Conservation (phyloP, 2,888 invertebrate species). For the Epistrophe grossulariae region DNA sequence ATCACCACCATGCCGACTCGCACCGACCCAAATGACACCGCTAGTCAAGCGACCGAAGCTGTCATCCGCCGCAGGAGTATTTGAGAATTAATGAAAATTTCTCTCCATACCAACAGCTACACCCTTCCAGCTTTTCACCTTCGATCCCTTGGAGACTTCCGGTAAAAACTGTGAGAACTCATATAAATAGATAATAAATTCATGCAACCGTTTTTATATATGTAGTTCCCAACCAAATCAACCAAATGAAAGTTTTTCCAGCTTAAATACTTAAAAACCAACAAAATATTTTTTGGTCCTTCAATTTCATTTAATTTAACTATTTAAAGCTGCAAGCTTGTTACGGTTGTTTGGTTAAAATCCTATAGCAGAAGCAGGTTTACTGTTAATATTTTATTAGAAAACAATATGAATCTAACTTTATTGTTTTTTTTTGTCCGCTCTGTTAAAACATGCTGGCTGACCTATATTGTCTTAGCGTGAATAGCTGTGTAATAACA, state of each 20-base stretch:
- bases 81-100: slow-evolving; percentile 48
- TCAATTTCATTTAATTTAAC: neutral
- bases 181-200: slow-evolving; percentile 55
- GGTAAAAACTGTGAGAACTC: slow-evolving; percentile 40
- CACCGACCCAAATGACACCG: slow-evolving; percentile 10
- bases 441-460: slow-evolving; percentile 12
- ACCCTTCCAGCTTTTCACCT: neutral
- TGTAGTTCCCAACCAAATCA: slow-evolving; percentile 16
- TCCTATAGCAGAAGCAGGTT: neutral
- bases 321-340: too few species aligned
- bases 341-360: slow-evolving; percentile 19
- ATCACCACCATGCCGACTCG: neutral
- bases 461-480: slow-evolving; percentile 31
- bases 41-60: slow-evolving; percentile 21
- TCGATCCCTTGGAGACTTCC: slow-evolving; percentile 1
- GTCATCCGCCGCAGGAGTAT: slow-evolving; percentile 43
- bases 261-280: neutral
- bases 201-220: slow-evolving; percentile 15
- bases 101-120: neutral
- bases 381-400: slow-evolving; percentile 30
- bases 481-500: neutral
- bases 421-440: neutral
- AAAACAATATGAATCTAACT: neutral
- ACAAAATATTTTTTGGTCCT: neutral
- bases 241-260: slow-evolving; percentile 34